These are phyloP conservation scores for Romanogobio albipinnatus DNA, from an alignment of 2,113 vertebrate genomes.

Conservation along the genomic window DNA sequence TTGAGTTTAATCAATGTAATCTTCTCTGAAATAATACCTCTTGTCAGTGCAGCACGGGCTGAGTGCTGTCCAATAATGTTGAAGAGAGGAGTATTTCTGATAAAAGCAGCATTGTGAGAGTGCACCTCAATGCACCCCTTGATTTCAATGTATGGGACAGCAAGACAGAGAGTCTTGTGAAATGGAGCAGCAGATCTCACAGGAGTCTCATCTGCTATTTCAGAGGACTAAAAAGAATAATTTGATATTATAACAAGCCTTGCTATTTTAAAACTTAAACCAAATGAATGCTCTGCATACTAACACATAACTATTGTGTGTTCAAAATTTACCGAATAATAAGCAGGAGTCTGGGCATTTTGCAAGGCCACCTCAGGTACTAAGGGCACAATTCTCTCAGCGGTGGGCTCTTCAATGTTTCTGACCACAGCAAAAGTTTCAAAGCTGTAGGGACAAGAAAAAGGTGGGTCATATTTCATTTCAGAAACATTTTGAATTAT, in stretches of 20 bases:
- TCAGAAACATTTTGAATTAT: too few species aligned
- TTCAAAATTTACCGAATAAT: background rate
- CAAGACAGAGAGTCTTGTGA: constrained; percentile 65
- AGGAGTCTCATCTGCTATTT: constrained; percentile 57
- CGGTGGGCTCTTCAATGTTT: constrained; percentile 72
- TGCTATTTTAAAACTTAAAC: background rate
- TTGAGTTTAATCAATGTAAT: background rate
- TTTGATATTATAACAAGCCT: background rate
- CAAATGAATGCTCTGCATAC: background rate
- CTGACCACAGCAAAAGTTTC: constrained; percentile 78
- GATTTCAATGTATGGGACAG: constrained; percentile 63
- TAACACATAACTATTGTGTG: background rate
- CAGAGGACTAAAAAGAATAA: constrained; percentile 59
- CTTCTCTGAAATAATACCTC: constrained; percentile 68
- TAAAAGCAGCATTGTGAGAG: constrained; percentile 69
- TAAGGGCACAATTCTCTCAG: constrained; percentile 71
- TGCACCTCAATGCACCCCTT: constrained; percentile 71
- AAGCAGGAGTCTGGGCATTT: background rate
- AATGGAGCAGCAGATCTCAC: constrained; percentile 35
- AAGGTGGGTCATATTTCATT: background rate
- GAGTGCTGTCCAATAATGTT: constrained; percentile 72
- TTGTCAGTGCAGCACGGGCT: constrained; percentile 61
- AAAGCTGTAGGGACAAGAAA: constrained; percentile 67
- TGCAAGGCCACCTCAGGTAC: constrained; percentile 63
- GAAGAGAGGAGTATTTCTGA: constrained; percentile 66